phyloP scores from a whole-genome alignment of 2,113 vertebrate species.

The Columbina picui region DNA sequence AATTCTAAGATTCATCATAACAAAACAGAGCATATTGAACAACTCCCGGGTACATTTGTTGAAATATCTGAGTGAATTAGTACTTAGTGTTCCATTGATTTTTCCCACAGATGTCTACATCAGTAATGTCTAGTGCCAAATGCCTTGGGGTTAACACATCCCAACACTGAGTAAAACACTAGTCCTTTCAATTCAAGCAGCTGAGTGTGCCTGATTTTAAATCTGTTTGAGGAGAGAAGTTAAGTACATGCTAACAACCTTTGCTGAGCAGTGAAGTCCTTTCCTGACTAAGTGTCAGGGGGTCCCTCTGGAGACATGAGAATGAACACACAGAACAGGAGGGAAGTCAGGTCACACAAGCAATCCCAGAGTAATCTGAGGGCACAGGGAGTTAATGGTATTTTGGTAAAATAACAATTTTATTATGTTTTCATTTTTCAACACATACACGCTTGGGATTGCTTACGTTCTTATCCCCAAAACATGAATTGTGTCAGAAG shows the following conservation, averaged over 20 bases:
- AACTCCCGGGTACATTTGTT: neutral
- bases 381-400: neutral
- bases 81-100: conserved; percentile 24
- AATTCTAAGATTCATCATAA: conserved; percentile 2
- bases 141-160: neutral
- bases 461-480: neutral
- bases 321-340: neutral
- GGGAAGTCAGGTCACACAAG: neutral
- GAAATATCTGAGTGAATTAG: neutral
- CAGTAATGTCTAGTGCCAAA: neutral
- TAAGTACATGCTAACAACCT: neutral
- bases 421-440: neutral
- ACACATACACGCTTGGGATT: neutral
- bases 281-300: neutral
- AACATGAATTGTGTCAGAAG: neutral
- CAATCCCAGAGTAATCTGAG: neutral
- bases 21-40: conserved; percentile 5
- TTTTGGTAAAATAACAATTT: neutral
- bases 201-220: neutral
- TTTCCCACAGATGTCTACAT: conserved; percentile 18
- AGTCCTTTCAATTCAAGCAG: neutral
- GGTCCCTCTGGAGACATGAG: neutral
- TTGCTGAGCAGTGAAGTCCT: neutral
- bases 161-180: neutral
- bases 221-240: neutral